Percentiles rank a stretch among this genome's conserved stretches.
Conservation (phyloP, 2,888 invertebrate species). For the Lepidochrysops patricia region DNA sequence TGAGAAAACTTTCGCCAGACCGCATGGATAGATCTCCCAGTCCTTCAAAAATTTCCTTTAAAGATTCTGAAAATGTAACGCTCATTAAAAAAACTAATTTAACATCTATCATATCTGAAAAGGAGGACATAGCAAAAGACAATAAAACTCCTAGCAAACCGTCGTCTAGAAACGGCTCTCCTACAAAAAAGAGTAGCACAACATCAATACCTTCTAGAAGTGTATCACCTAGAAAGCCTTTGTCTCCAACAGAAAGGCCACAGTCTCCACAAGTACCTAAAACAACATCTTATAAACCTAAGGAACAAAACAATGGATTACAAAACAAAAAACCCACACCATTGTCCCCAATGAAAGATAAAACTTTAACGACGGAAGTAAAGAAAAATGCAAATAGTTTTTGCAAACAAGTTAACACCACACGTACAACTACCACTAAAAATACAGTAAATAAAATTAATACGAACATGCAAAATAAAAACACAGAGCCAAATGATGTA, state of each 20-base stretch:
- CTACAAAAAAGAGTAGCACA: conserved; percentile 44
- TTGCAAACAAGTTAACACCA: conserved; percentile 40
- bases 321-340: conserved; percentile 45
- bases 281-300: conserved; percentile 42
- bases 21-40: conserved; percentile 44
- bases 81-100: neutral
- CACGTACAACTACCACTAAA: conserved; percentile 37
- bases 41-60: conserved; percentile 33
- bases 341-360: conserved; percentile 46
- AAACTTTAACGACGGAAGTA: conserved; percentile 35
- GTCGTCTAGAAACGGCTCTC: conserved; percentile 47
- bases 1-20: conserved; percentile 56
- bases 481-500: conserved; percentile 40
- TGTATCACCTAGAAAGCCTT: conserved; percentile 52
- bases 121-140: conserved; percentile 23
- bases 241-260: conserved; percentile 41
- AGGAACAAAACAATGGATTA: conserved; percentile 38
- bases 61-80: conserved; percentile 18
- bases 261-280: conserved; percentile 55
- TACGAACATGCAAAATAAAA: conserved; percentile 32
- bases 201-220: conserved; percentile 43
- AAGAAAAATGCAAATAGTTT: conserved; percentile 39
- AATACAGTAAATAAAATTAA: conserved; percentile 33
- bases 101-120: neutral
- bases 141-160: conserved; percentile 38